Base-by-base conservation (phyloP, 2,797 vertebrate genomes). In the Thalassophryne amazonica region DNA sequence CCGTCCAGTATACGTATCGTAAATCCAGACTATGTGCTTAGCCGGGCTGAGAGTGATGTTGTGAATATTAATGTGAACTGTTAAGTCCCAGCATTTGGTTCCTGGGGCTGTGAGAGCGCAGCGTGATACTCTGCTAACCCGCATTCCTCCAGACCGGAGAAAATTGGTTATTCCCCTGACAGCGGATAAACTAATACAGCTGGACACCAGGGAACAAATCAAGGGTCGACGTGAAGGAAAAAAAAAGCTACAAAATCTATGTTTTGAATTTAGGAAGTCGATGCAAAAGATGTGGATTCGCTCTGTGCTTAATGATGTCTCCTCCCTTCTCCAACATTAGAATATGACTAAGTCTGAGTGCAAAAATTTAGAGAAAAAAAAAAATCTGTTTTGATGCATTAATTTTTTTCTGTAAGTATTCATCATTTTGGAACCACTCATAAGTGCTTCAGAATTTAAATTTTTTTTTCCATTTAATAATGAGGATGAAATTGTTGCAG, bases 131-230 rank as follows among this genome's bases (percentile, higher is more conserved):
- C 53, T 13, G 22, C 42, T 15, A 37, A 33, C 34, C 19, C 62
- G 47, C 76, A 77, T 81, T 83, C 72, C 78, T 80, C 52, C 54
- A 47, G 43, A 57, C 49, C 62, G 46, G 23, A 64, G 57, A 60
- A 67, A 80, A 83, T 74, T 31, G 2, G 46, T 27, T 80, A 64
- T 78, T 84, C 78, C 61, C 67, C 11, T 0, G n/a, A 60, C 71
- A 58, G 55, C 51, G 43, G 65, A 78, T 62, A 69, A 55, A 54
- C 36, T 37, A 62, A 69, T 10, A 10, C 58, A 14, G 56, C 56
- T 22, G 63, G 64, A 71, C 33, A 8, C 3, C 29, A 3, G 40
- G 33, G 53, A 63, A 49, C 8, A 0, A 15, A 24, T 59, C 16
- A 45, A 29, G 46, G 49, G 40, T 29, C 12, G 41, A 54, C 25